These are phyloP conservation scores for Teleiodes luculella DNA, from an alignment of 2,888 invertebrate genomes.

Conservation along the genomic window DNA sequence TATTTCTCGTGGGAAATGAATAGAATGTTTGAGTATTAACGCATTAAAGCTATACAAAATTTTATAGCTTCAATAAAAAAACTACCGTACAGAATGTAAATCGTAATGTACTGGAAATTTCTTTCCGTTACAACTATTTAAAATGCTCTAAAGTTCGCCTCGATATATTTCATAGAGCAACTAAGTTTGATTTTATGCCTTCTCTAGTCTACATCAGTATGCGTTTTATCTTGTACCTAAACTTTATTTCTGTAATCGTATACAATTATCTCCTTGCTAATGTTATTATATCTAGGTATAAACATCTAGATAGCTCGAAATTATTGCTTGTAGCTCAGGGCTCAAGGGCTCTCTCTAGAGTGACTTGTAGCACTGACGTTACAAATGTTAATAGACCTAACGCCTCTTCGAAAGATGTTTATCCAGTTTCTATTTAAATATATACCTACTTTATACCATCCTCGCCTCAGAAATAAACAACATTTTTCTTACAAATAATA, in stretches of 20 bases:
- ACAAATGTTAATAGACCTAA: constrained; percentile 26
- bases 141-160: neutral
- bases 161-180: too few relatives aligned
- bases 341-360: constrained; percentile 1
- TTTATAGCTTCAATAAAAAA: neutral
- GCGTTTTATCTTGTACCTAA: neutral
- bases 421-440: constrained; percentile 17
- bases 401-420: constrained; percentile 15
- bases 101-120: neutral
- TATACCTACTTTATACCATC: constrained; percentile 6
- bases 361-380: constrained; percentile 21
- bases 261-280: constrained; percentile 19
- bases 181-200: neutral
- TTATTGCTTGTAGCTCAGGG: constrained; percentile 30
- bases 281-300: constrained; percentile 5
- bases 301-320: constrained; percentile 29
- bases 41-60: neutral
- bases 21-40: neutral
- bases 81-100: neutral
- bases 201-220: neutral
- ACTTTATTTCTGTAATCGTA: constrained; percentile 11
- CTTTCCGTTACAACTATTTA: neutral
- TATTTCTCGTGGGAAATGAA: neutral
- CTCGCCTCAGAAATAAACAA: constrained; percentile 1
- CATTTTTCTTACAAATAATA: neutral